Conservation (phyloP, 2,113 vertebrate genomes). For the Danionella cerebrum region DNA sequence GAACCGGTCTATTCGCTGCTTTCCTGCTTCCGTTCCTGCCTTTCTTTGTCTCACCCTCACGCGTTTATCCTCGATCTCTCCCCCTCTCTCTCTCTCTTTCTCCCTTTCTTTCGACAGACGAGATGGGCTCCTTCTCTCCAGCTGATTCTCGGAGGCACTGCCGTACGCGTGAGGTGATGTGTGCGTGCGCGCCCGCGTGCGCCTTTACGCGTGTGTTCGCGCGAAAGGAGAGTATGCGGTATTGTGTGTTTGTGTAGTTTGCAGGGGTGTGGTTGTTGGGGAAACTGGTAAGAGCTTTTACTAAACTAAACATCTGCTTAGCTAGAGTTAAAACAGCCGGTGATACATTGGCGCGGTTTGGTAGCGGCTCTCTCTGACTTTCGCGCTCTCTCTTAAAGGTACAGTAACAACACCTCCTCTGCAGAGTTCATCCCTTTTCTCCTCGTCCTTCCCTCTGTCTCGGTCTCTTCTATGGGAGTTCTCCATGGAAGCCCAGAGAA, state of each 20-base stretch:
- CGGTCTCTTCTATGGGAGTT: too few relatives aligned
- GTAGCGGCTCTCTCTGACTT: constrained; percentile 38
- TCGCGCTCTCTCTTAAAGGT: constrained; percentile 60
- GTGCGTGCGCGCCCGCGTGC: background rate
- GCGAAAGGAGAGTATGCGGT: too few relatives aligned
- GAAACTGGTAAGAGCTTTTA: constrained; percentile 44
- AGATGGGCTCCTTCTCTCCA: constrained; percentile 58
- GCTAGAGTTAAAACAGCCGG: constrained; percentile 39
- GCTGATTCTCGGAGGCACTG: constrained; percentile 52
- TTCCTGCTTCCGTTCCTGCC: constrained; percentile 42
- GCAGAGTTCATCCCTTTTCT: constrained; percentile 52
- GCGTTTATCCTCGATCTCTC: constrained; percentile 31
- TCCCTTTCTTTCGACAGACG: constrained; percentile 33
- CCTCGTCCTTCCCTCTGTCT: constrained; percentile 14
- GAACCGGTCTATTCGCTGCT: constrained; percentile 54
- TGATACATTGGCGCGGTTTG: constrained; percentile 53
- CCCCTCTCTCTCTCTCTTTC: constrained; percentile 40
- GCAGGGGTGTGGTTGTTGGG: too few relatives aligned
- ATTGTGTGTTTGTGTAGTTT: too few relatives aligned
- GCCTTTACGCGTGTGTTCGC: background rate
- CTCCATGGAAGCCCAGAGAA: too few relatives aligned
- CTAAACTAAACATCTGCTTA: constrained; percentile 34
- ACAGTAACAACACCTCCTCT: constrained; percentile 60
- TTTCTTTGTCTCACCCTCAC: constrained; percentile 25
- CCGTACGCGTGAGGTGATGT: constrained; percentile 49